Evolutionary conservation across 2,888 invertebrate genomes (phyloP), one percentile per base, ranked within the genome.

Genomic region (Notodonta dromedarius): DNA sequence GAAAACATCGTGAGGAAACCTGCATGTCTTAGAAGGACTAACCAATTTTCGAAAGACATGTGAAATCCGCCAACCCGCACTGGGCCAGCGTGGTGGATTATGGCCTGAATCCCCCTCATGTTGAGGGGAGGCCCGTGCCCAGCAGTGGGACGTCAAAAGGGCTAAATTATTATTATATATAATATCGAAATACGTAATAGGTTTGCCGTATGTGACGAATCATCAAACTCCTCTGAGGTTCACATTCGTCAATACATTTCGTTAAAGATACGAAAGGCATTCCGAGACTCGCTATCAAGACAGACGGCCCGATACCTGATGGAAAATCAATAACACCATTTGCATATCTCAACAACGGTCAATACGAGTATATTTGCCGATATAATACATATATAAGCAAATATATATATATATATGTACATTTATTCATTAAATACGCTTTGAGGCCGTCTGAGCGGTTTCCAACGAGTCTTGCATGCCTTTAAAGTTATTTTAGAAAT

Each of bases 321-420:
- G 74, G 76, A 70, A 82, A 83, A 83, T 83, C 84, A 77, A 84
- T 84, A 78, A 69, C 51, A 61, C 48, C 61, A 80, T 84, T 81
- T 79, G 74, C 83, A 80, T 84, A 80, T 77, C 74, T 79, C 66
- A 66, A 63, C 65, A 69, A 64, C 57, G 57, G 55, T 51, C 72
- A 57, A 60, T 66, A n/a, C n/a, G n/a, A n/a, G n/a, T n/a, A 63
- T 66, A 71, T 69, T 65, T 63, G 57, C 57, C 59, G 62, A 67
- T 65, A 60, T 66, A 64, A 69, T 54, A 66, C 66, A 69, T 73
- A 24, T 24, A 24, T 24, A 1, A 24, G 24, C 24, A 24, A 2
- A 24, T 24, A 24, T n/a, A n/a, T n/a, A n/a, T n/a, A n/a, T n/a
- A n/a, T n/a, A n/a, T n/a, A 24, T 24, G 24, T 24, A 24, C 24